These are phyloP conservation scores for Platysteira castanea DNA, from an alignment of 2,113 vertebrate genomes.

Conservation along the genomic window DNA sequence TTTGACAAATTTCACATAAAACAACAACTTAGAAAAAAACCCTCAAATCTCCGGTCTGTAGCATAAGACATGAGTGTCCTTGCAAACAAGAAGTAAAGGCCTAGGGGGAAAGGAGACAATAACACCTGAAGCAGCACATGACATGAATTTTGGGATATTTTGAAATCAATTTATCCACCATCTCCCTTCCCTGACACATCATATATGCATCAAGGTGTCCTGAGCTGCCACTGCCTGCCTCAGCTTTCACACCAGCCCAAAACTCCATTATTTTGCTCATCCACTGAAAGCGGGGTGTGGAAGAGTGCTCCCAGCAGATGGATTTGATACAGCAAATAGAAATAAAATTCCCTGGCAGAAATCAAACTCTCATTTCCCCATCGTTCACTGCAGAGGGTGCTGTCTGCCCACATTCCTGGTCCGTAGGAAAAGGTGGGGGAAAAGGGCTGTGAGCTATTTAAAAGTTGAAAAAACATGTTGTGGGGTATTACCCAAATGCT, in stretches of 20 bases:
- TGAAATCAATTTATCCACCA: not conserved
- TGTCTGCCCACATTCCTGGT: not conserved
- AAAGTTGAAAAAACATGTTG: not conserved
- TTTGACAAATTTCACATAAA: not conserved
- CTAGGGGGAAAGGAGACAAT: not conserved
- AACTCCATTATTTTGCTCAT: not conserved
- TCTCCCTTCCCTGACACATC: not conserved
- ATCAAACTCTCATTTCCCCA: not conserved
- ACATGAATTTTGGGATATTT: not conserved
- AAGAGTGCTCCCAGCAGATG: not conserved
- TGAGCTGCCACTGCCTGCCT: not conserved
- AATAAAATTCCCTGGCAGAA: not conserved
- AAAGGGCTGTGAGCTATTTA: not conserved
- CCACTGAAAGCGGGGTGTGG: not conserved
- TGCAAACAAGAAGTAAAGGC: not conserved
- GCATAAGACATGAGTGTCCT: not conserved
- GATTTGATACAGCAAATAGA: not conserved
- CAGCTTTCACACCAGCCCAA: not conserved
- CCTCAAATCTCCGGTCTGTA: not conserved
- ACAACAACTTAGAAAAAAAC: not conserved
- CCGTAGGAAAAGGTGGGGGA: not conserved
- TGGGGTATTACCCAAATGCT: not conserved
- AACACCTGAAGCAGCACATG: not conserved
- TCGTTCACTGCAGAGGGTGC: slow-evolving; percentile 29
- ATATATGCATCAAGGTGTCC: not conserved